Base-by-base conservation (phyloP, 2,797 vertebrate genomes). In the Diplodus sargus region DNA sequence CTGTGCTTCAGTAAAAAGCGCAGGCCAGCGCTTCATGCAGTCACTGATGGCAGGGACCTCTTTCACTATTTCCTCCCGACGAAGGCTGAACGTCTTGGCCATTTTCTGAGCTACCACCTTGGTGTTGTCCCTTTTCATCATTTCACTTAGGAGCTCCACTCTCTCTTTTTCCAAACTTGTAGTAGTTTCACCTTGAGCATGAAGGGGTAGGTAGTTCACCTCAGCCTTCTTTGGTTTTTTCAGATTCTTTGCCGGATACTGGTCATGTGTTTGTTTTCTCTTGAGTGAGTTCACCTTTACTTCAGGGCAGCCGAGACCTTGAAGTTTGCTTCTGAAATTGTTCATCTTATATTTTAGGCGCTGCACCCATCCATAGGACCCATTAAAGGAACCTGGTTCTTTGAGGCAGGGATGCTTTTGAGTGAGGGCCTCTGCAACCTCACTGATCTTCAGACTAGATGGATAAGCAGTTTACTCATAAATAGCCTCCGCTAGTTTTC, bases 381-480 rank as follows among this genome's bases (percentile, higher is more conserved):
- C 67, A 48, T 47, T 58, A 16, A 58, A 70, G 13, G 67, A 58
- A 3, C 67, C 67, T 28, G 67, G 67, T 28, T 70, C 67, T 28
- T 58, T 45, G 12, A 70, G 67, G 23, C 67, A 70, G 39, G 42
- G 67, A 54, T 57, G 42, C 22, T 70, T 70, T 25, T 43, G 42
- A 22, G n/a, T 45, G 3, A 70, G 52, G 13, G 67, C 42, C 18
- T 43, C 53, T n/a, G 67, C 30, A 14, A 70, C 53, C 14, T 57
- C n/a, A n/a, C n/a, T n/a, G n/a, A n/a, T n/a, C n/a, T n/a, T n/a
- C 15, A 34, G 34, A 58, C 53, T 70, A 8, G 34, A 57, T 58
- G 67, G 54, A 58, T 70, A 70, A 10, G 54, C 67, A 28, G 54
- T 70, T 23, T 47, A 70, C 34, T 70, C 20, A 70, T 45, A 48